Conservation (phyloP, 2,113 vertebrate genomes). For the Danionella cerebrum region DNA sequence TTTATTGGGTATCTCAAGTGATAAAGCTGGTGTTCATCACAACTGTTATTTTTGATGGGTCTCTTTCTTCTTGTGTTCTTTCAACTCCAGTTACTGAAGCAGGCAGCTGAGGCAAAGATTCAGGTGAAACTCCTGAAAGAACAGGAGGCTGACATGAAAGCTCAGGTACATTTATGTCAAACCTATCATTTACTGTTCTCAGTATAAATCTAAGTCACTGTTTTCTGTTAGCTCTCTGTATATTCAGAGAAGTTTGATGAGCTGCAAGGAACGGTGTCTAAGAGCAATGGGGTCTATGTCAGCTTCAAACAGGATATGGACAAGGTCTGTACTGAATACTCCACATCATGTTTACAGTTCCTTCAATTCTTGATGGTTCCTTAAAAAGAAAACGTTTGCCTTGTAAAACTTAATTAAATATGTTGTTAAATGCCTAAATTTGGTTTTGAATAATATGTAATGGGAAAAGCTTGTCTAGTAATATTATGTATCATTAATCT, state of each 20-base stretch:
- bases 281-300: slow-evolving; percentile 90
- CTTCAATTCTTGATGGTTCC: no score
- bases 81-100: slow-evolving; percentile 74
- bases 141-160: slow-evolving; percentile 79
- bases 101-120: slow-evolving; percentile 81
- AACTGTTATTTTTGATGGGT: no score
- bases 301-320: slow-evolving; percentile 98
- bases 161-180: slow-evolving; percentile 70
- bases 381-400: no score
- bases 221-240: slow-evolving; percentile 72
- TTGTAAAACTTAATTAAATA: no score
- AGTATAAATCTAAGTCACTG: not conserved
- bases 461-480: no score
- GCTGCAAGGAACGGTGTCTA: slow-evolving; percentile 88
- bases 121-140: slow-evolving; percentile 84
- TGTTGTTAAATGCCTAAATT: no score
- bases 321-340: slow-evolving; percentile 85
- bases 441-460: no score
- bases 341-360: not conserved
- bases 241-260: slow-evolving; percentile 97
- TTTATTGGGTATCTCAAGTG: no score
- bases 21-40: no score
- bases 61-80: not conserved
- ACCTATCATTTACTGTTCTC: not conserved
- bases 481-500: no score